A percentile compares a stretch with the other conserved stretches of the same genome.
Conservation (phyloP, 2,888 invertebrate species). For the Dicycla oo region DNA sequence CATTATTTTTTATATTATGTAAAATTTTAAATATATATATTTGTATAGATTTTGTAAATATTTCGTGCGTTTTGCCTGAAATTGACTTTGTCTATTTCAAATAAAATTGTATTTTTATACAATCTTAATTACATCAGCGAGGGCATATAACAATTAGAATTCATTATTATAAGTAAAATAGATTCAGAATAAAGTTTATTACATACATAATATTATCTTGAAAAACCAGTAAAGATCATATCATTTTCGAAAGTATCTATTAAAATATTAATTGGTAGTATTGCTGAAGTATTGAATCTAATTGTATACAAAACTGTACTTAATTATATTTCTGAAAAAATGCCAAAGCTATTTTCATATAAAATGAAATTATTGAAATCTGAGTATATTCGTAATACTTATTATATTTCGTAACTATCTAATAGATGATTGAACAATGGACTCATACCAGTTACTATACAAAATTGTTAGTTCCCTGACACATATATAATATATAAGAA, state of each 20-base stretch:
- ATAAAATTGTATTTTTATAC: constrained; percentile 32
- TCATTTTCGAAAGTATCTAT: constrained; percentile 23
- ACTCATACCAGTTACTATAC: constrained; percentile 37
- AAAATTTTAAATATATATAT: not conserved
- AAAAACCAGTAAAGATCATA: constrained; percentile 24
- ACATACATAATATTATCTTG: constrained; percentile 30
- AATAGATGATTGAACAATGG: constrained; percentile 31
- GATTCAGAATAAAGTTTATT: constrained; percentile 35
- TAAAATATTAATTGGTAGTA: constrained; percentile 27
- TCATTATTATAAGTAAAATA: constrained; percentile 34
- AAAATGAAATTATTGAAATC: constrained; percentile 29
- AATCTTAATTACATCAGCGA: constrained; percentile 9
- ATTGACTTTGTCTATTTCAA: constrained; percentile 41
- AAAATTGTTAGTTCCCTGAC: constrained; percentile 62
- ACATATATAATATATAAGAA: constrained; percentile 37
- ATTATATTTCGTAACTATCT: constrained; percentile 17
- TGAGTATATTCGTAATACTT: constrained; percentile 30
- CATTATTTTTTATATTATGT: constrained; percentile 3
- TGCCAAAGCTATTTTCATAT: constrained; percentile 40
- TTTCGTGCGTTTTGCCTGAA: constrained; percentile 30
- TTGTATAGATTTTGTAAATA: constrained; percentile 48
- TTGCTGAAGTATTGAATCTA: constrained; percentile 26
- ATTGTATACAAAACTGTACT: constrained; percentile 10
- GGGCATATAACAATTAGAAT: constrained; percentile 25
- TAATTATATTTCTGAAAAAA: constrained; percentile 17